Base-by-base conservation (phyloP, 2,888 invertebrate species). In the Anorthoa munda region DNA sequence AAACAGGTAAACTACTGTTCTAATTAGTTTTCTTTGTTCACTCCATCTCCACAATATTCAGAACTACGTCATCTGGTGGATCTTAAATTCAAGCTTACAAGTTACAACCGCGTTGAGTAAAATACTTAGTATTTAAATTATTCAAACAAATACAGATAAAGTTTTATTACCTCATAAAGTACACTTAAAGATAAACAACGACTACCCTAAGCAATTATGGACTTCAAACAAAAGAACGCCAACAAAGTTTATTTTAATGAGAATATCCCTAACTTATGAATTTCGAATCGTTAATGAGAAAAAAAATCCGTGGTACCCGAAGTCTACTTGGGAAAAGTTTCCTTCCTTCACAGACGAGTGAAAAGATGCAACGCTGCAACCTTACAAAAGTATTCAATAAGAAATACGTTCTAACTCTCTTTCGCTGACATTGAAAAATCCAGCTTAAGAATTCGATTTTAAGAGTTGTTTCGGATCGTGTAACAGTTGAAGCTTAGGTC, bases 321-420 rank as follows among this genome's bases (percentile, higher is more conserved):
- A 88, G 87, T 87, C 89, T 88, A 86, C 85, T 85, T 72, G 66
- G 83, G 63, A 87, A 91, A 93, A 92, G 88, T 92, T 92, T 91
- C 85, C 88, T 88, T 89, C 86, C 89, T 83, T 85, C 77, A 85
- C 79, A 83, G 69, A 87, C 86, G 79, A 83, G 82, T 91, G 89
- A 91, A 92, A 93, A 92, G 92, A 92, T 91, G 93, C 93, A 89
- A 88, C 87, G 88, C 88, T 90, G 89, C 90, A 88, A 81, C 77
- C 59, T 26, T 66, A 64, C 78, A 75, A 72, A 75, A 73, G 68
- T 73, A 70, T 75, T 74, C 60, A 72, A 69, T 70, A 77, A 68
- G 83, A 83, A 85, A 83, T 48, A 65, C 48, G 63, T 60, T 82
- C 56, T 75, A 75, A 86, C 63, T 77, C 60, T 13, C 48, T 66